Evolutionary conservation across 2,113 vertebrate genomes (phyloP).

Genomic region (Albula glossodonta): DNA sequence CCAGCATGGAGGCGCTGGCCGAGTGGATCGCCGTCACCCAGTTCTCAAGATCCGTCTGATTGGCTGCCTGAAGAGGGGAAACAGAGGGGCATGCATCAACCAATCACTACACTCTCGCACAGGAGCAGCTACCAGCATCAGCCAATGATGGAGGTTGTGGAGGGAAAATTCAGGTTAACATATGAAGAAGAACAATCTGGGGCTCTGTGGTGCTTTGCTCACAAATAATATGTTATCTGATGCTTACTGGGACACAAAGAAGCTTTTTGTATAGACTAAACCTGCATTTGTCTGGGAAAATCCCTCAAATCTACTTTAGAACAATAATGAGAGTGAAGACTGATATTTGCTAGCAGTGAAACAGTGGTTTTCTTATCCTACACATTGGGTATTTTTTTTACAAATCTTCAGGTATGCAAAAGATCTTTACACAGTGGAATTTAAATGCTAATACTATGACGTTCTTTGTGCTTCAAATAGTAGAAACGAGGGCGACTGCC

Average conservation of each 20-base stretch:
- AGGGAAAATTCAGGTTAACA: background rate
- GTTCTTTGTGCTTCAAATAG: conserved; percentile 23
- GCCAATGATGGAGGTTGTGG: background rate
- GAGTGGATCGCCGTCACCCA: conserved; percentile 97
- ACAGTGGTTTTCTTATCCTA: too few species aligned
- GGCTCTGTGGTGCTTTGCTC: background rate
- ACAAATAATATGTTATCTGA: background rate
- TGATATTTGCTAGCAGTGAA: background rate
- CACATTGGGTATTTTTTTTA: too few species aligned
- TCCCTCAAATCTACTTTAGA: background rate
- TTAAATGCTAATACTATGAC: background rate
- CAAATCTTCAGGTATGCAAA: too few species aligned
- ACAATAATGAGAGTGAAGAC: background rate
- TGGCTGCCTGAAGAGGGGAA: conserved; percentile 79
- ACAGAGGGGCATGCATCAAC: background rate
- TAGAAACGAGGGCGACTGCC: conserved; percentile 48
- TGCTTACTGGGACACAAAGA: background rate
- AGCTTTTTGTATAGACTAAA: too few species aligned
- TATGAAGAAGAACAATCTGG: background rate
- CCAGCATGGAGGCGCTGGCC: conserved; percentile 90
- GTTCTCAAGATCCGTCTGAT: conserved; percentile 94
- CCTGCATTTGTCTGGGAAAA: too few species aligned
- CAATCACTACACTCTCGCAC: background rate
- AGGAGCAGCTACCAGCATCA: background rate
- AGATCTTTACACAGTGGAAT: background rate